Percentiles rank a stretch among this genome's conserved stretches.
Conservation (phyloP, 2,797 vertebrate species). For the Selene dorsalis region DNA sequence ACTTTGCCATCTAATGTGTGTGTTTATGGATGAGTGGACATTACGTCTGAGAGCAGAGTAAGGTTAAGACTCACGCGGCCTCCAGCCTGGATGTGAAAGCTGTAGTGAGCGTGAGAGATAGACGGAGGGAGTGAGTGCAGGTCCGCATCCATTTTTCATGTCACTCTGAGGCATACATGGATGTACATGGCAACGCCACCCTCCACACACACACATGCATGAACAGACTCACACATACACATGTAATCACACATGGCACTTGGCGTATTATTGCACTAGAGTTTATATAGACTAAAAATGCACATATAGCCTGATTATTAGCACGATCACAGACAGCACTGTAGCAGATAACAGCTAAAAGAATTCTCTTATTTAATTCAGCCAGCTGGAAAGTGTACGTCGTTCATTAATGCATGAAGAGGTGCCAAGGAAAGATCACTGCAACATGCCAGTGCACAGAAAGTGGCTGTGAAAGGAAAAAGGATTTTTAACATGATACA, state of each 20-base stretch:
- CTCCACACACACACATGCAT: slow-evolving; percentile 1
- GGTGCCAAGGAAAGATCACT: slow-evolving; percentile 28
- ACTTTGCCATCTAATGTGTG: slow-evolving; percentile 42
- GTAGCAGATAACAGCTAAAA: neutral
- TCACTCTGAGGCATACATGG: slow-evolving; percentile 45
- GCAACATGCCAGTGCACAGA: slow-evolving; percentile 37
- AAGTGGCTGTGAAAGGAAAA: slow-evolving; percentile 14
- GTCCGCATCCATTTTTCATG: slow-evolving; percentile 69
- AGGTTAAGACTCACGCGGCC: slow-evolving; percentile 38
- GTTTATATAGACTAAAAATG: slow-evolving; percentile 4
- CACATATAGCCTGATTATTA: neutral
- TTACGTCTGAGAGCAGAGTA: slow-evolving; percentile 33
- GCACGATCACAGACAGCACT: slow-evolving; percentile 1
- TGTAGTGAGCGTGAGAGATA: slow-evolving; percentile 32
- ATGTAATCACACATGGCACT: neutral
- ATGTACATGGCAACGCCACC: slow-evolving; percentile 17
- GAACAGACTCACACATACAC: neutral
- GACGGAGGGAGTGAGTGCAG: slow-evolving; percentile 25
- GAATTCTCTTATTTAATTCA: slow-evolving; percentile 22
- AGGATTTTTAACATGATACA: neutral
- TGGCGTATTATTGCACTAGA: neutral
- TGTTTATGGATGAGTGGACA: slow-evolving; percentile 59
- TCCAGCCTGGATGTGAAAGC: slow-evolving; percentile 16
- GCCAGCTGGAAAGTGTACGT: slow-evolving; percentile 37
- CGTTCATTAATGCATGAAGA: slow-evolving; percentile 14